Conservation (phyloP, 2,113 vertebrate species). For the Rhinolophus sinicus region DNA sequence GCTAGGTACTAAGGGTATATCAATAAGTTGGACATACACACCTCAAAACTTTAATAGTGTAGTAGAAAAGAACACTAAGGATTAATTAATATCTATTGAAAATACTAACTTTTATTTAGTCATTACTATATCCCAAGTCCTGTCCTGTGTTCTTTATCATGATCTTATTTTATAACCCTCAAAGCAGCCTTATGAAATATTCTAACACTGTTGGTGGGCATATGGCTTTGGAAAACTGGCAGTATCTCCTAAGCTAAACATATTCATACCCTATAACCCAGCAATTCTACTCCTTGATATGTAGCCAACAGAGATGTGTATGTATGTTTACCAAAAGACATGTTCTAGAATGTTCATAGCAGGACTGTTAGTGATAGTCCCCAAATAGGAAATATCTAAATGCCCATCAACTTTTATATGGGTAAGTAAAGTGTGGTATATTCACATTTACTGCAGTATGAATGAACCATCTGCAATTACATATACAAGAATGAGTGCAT, state of each 20-base stretch:
- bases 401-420: not conserved
- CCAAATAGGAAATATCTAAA: not conserved
- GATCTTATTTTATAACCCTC: not conserved
- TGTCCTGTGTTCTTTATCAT: not conserved
- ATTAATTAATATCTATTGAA: not conserved
- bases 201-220: not conserved
- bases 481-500: not conserved
- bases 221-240: not conserved
- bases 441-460: not conserved
- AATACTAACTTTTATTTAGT: conserved; percentile 20
- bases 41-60: not conserved
- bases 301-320: not conserved
- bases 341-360: not conserved
- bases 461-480: not conserved
- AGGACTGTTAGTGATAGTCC: not conserved
- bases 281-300: not conserved
- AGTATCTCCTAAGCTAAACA: not conserved
- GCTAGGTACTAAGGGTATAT: not conserved
- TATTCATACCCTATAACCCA: not conserved
- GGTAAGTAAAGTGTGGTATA: not conserved
- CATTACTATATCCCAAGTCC: not conserved
- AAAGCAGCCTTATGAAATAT: not conserved
- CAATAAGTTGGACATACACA: not conserved
- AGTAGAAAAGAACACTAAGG: not conserved
- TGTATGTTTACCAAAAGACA: not conserved